Evolutionary conservation across 64 coral and sea anemone species (phyloP).

Genomic region (Montipora efflorescens): DNA sequence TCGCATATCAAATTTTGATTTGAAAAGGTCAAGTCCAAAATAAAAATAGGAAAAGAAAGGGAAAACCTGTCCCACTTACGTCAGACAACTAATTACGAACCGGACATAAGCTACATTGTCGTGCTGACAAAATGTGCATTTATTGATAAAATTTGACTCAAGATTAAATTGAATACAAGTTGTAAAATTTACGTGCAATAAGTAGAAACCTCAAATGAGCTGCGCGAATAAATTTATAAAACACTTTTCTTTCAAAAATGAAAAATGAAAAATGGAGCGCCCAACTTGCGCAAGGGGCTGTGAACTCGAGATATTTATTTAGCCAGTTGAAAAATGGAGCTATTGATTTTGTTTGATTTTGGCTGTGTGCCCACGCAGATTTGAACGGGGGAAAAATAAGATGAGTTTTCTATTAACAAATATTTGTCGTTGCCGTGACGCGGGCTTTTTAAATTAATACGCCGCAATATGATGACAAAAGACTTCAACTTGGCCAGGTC

Average conservation of each 20-base stretch:
- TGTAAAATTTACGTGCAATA: background rate
- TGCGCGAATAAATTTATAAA: too few species aligned
- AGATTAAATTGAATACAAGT: background rate
- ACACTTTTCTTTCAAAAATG: too few species aligned
- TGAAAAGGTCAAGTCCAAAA: too few species aligned
- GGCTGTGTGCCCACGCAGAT: slow-evolving; percentile 35
- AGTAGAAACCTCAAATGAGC: background rate
- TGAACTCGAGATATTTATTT: background rate
- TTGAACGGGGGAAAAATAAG: background rate
- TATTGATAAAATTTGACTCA: background rate
- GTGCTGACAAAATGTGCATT: background rate
- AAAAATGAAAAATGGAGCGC: background rate
- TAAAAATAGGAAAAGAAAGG: too few species aligned
- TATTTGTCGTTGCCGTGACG: background rate
- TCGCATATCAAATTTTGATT: too few species aligned
- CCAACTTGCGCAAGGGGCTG: background rate
- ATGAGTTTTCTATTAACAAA: slow-evolving; percentile 13
- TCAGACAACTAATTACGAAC: background rate
- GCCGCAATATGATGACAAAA: background rate
- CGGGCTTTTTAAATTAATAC: too few species aligned
- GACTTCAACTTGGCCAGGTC: background rate
- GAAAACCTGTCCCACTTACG: background rate
- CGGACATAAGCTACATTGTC: background rate
- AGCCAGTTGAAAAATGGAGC: background rate
- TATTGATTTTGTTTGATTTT: background rate